Evolutionary conservation across 1,140 invertebrate species (phyloP).

Genomic region (Zeugodacus cucurbitae): DNA sequence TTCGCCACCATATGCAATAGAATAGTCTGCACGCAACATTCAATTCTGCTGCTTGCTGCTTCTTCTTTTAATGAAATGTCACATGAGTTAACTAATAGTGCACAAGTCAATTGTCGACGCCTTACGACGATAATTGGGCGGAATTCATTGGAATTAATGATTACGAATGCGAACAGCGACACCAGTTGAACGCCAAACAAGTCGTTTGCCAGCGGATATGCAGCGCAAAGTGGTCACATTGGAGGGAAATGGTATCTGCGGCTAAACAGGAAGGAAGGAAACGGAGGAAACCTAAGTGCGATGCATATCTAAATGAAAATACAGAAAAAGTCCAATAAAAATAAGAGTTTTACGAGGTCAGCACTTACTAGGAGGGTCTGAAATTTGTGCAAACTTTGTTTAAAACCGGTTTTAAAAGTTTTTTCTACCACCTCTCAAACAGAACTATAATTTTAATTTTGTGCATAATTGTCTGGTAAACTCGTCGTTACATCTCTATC

Average conservation of each 20-base stretch:
- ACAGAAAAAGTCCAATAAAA: too few species aligned
- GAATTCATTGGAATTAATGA: slow-evolving; percentile 24
- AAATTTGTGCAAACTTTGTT: too few species aligned
- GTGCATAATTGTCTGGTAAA: too few species aligned
- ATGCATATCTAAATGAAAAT: too few species aligned
- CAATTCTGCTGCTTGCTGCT: not conserved
- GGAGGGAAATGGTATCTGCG: not conserved
- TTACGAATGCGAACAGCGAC: not conserved
- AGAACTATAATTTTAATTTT: too few species aligned
- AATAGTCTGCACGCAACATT: not conserved
- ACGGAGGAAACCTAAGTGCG: too few species aligned
- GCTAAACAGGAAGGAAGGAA: too few species aligned
- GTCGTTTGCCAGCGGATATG: not conserved
- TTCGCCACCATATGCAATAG: not conserved
- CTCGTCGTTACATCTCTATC: too few species aligned
- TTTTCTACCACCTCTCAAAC: too few species aligned
- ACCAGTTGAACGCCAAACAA: not conserved
- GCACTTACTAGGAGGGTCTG: too few species aligned
- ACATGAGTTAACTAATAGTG: slow-evolving; percentile 29
- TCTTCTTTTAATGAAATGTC: not conserved
- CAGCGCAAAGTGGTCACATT: not conserved
- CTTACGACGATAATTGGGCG: not conserved
- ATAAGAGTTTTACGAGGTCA: too few species aligned
- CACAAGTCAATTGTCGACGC: slow-evolving; percentile 18
- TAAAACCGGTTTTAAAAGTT: too few species aligned